These are phyloP conservation scores for Halictus rubicundus DNA, from an alignment of 1,140 invertebrate genomes.

Conservation along the genomic window DNA sequence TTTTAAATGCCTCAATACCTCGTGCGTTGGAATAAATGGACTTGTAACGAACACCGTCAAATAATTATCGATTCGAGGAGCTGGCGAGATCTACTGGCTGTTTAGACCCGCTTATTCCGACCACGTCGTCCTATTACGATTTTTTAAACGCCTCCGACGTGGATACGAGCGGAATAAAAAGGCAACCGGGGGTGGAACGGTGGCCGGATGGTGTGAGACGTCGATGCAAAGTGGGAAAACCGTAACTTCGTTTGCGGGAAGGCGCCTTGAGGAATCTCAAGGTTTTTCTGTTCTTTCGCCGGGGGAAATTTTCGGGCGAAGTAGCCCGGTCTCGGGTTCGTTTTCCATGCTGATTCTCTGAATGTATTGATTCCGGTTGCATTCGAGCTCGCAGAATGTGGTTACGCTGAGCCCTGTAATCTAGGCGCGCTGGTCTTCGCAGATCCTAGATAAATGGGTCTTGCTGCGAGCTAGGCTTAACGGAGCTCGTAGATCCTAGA, in stretches of 20 bases:
- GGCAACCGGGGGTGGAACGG: neutral
- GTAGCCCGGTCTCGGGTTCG: neutral
- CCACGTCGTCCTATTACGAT: constrained; percentile 36
- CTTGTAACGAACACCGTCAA: too few relatives aligned
- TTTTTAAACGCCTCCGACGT: constrained; percentile 46
- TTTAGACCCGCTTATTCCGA: constrained; percentile 11
- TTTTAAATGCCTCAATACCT: too few relatives aligned
- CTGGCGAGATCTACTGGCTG: too few relatives aligned
- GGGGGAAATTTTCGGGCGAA: constrained; percentile 25
- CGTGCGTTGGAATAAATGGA: too few relatives aligned
- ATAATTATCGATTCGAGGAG: too few relatives aligned
- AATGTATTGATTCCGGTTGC: too few relatives aligned
- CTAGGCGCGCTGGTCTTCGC: neutral
- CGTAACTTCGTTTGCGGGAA: constrained; percentile 45
- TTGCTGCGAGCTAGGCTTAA: too few relatives aligned
- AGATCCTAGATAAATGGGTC: neutral
- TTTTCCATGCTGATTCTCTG: too few relatives aligned
- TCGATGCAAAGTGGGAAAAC: constrained; percentile 9
- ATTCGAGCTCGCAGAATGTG: too few relatives aligned
- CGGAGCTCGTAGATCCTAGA: too few relatives aligned
- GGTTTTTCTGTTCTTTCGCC: constrained; percentile 34
- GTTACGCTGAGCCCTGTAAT: neutral
- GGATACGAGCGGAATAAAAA: constrained; percentile 11
- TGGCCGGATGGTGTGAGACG: neutral
- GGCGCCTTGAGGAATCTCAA: constrained; percentile 3